These are phyloP conservation scores for Pocota personata DNA, from an alignment of 2,888 invertebrate species.

Conservation along the genomic window DNA sequence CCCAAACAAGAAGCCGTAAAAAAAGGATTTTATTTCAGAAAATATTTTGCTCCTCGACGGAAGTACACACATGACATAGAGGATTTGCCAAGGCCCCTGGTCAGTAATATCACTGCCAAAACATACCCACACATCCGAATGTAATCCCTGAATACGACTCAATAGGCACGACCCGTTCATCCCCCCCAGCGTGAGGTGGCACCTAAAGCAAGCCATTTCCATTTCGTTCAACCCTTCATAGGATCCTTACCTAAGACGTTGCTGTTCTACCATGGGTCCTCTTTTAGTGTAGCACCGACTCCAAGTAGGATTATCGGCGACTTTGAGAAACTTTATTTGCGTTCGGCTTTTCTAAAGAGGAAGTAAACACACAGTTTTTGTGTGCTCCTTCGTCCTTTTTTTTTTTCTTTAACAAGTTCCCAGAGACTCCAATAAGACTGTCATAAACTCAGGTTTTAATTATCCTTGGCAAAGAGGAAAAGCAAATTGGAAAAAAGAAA, in stretches of 20 bases:
- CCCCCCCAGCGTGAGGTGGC: neutral
- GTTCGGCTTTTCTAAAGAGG: neutral
- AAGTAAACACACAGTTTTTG: slow-evolving; percentile 15
- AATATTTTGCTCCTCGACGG: neutral
- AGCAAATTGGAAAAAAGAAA: slow-evolving; percentile 39
- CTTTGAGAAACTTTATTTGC: slow-evolving; percentile 44
- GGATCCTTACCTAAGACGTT: neutral
- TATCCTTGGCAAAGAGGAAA: slow-evolving; percentile 32
- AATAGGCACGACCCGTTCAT: slow-evolving; percentile 8
- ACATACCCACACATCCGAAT: neutral
- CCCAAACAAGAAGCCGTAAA: neutral
- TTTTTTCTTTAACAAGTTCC: slow-evolving; percentile 18
- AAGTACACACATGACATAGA: neutral
- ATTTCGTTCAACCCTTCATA: neutral
- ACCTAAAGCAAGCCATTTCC: neutral
- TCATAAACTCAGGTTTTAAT: slow-evolving; percentile 68
- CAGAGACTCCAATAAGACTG: slow-evolving; percentile 44
- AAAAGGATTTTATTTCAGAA: slow-evolving; percentile 28
- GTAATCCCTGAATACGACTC: slow-evolving; percentile 39
- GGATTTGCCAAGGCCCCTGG: neutral
- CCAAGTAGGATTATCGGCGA: slow-evolving; percentile 43
- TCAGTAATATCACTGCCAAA: slow-evolving; percentile 2
- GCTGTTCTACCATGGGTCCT: neutral
- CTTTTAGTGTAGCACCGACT: neutral
- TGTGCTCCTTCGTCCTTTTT: neutral